A percentile compares a stretch with the other conserved stretches of the same genome.
Evolutionary conservation across 2,888 invertebrate species (phyloP).

Genomic region (Lysandra bellargus): DNA sequence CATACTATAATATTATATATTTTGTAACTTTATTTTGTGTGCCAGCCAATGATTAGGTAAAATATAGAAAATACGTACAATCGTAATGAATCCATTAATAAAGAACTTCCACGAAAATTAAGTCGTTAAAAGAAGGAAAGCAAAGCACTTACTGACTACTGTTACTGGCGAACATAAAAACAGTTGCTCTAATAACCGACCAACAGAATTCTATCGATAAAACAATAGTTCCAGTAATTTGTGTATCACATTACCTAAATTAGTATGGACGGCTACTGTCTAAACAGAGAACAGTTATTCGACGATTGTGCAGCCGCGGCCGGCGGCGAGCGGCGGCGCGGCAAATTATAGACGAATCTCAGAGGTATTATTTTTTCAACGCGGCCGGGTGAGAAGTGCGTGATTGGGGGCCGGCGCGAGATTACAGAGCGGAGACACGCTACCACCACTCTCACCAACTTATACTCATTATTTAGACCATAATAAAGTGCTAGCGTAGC

Average conservation of each 20-base stretch:
- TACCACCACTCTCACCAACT: conserved; percentile 71
- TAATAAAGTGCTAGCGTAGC: conserved; percentile 73
- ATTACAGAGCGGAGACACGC: conserved; percentile 75
- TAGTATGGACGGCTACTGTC: conserved; percentile 66
- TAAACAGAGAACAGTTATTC: conserved; percentile 61
- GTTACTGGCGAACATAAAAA: neutral
- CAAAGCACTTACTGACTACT: neutral
- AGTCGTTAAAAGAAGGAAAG: neutral
- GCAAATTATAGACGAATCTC: conserved; percentile 79
- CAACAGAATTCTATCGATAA: conserved; percentile 14
- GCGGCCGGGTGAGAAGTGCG: conserved; percentile 79
- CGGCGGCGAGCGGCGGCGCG: conserved; percentile 30
- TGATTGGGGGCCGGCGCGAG: conserved; percentile 76
- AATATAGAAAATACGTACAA: neutral
- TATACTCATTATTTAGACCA: conserved; percentile 73
- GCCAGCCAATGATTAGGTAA: neutral
- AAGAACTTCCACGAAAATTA: neutral
- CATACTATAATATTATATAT: neutral
- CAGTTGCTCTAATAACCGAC: conserved; percentile 17
- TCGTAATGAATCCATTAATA: neutral
- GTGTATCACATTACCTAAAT: conserved; percentile 47
- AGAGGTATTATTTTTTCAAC: conserved; percentile 79
- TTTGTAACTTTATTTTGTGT: neutral
- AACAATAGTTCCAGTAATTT: conserved; percentile 32
- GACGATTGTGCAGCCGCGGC: conserved; percentile 48